phyloP scores from a whole-genome alignment of 2,113 vertebrate species.

The Anarrhichthys ocellatus region DNA sequence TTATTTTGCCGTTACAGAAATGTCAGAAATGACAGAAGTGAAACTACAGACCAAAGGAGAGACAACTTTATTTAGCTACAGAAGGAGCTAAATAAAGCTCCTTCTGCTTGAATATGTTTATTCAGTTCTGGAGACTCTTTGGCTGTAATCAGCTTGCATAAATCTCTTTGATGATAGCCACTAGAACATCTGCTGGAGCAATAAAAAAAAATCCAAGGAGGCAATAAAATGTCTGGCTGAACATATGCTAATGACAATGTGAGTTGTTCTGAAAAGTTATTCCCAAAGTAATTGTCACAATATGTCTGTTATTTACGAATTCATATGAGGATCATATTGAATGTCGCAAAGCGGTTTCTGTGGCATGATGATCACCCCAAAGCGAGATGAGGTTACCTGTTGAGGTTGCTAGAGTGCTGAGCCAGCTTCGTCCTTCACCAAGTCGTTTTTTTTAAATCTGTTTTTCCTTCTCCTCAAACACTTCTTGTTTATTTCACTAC shows the following conservation, averaged over 20 bases:
- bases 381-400: constrained; percentile 22
- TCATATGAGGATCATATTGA: constrained; percentile 12
- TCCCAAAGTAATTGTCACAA: constrained; percentile 52
- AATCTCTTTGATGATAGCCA: constrained; percentile 84
- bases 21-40: no score
- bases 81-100: no score
- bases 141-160: constrained; percentile 81
- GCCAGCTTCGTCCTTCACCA: constrained; percentile 70
- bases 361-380: constrained; percentile 25
- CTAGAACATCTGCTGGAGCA: constrained; percentile 78
- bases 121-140: constrained; percentile 77
- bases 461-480: constrained; percentile 15
- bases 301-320: constrained; percentile 40
- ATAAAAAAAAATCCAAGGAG: constrained; percentile 69
- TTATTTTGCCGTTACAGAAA: neutral
- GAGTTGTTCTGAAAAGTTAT: constrained; percentile 66
- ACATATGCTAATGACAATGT: constrained; percentile 71
- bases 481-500: constrained; percentile 5
- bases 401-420: constrained; percentile 51
- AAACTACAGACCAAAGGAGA: constrained; percentile 52
- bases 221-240: constrained; percentile 76
- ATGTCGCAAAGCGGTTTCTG: constrained; percentile 31
- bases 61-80: constrained; percentile 51
- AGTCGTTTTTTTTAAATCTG: constrained; percentile 9
- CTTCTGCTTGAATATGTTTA: constrained; percentile 78